phyloP scores from a whole-genome alignment of 2,113 vertebrate genomes.

The Phoenicopterus ruber region DNA sequence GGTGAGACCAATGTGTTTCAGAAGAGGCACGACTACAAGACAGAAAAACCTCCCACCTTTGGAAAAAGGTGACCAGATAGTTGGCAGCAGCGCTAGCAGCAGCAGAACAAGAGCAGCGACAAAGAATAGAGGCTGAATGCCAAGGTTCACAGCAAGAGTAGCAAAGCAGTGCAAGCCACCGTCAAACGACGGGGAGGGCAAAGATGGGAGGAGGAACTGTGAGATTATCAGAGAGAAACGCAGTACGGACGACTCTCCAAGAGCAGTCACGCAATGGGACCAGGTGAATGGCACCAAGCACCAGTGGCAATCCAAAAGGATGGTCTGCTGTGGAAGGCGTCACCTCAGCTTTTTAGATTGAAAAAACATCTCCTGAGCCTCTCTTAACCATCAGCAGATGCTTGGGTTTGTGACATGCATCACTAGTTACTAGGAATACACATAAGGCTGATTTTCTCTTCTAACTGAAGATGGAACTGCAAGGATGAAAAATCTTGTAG shows the following conservation, averaged over 20 bases:
- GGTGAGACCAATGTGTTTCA: not conserved
- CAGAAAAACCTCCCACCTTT: not conserved
- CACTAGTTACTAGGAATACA: not conserved
- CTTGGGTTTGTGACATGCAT: not conserved
- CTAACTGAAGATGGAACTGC: not conserved
- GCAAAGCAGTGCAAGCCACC: not conserved
- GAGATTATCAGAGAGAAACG: not conserved
- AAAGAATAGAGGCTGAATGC: conserved; percentile 18
- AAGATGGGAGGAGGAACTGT: not conserved
- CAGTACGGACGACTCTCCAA: not conserved
- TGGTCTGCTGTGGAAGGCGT: not conserved
- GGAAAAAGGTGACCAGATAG: not conserved
- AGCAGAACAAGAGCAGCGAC: not conserved
- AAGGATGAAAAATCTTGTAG: not conserved
- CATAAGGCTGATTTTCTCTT: not conserved
- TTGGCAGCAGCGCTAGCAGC: not conserved
- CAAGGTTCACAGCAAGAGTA: not conserved
- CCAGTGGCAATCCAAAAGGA: not conserved
- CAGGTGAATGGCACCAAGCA: rapidly evolving
- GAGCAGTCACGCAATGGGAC: not conserved
- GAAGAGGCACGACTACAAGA: not conserved
- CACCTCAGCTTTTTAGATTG: not conserved
- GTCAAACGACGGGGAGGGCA: not conserved
- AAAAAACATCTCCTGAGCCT: not conserved
- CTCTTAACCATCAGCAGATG: not conserved